Evolutionary conservation across 2,888 invertebrate species (phyloP), one percentile per base, ranked within the genome.

Genomic region (Lepeophtheirus nordmannii): DNA sequence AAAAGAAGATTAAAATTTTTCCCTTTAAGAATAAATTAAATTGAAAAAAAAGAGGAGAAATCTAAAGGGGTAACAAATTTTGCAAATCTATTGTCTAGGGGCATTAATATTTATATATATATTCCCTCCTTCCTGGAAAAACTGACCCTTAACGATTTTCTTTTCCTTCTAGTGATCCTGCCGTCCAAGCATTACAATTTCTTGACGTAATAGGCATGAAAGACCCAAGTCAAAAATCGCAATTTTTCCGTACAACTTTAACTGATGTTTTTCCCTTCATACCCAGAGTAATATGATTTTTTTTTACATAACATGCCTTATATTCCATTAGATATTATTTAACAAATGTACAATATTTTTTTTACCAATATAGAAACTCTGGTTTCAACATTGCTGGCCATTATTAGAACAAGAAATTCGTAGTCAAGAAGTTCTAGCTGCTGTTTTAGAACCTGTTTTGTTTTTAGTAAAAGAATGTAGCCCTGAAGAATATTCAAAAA

Each of bases 361-460:
- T 38, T 10, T 20, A 14, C 37, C 14, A 64, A n/a, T n/a, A n/a
- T 81, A 96, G 94, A 94, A 93, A 87, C 80, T 94, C 64, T 87
- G 92, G 82, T 93, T 90, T 81, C 89, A 89, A 75, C 89, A 89
- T 75, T 85, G 94, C 62, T 91, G 93, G 87, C 91, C 92, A 41
- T 84, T 85, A 71, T 79, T 96, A 68, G 85, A 87, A 73, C 82
- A 84, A 70, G 93, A 94, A 76, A 83, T 92, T 77, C 82, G 83
- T 72, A 83, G 85, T 30, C 84, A 86, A 69, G 92, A 93, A 73
- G 88, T 90, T 22, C 79, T 93, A 69, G 87, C 89, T 0, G 85
- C 89, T 0, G 89, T 87, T 10, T 78, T 92, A 58, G 85, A 87
- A 71, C 87, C 92, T 1, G 84, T 90, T 69, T 80, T 91, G 70